Evolutionary conservation across 2,113 vertebrate species (phyloP), one percentile per base, ranked within the genome.

Genomic region (Cryptomyrus ogoouensis): DNA sequence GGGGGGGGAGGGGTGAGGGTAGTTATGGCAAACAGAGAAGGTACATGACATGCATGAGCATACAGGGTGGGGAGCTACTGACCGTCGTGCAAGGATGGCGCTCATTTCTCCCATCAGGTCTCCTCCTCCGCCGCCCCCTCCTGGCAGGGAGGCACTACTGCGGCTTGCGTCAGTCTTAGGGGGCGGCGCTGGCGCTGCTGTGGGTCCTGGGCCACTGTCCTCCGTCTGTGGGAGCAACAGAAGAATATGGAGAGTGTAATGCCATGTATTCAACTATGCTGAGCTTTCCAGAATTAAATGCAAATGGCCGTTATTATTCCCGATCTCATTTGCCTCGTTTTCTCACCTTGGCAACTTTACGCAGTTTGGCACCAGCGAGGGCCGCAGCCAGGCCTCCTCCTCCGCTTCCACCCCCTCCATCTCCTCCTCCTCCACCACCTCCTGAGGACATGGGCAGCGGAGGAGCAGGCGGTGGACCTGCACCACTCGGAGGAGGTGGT

Each of bases 41-140:
- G 21, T 31, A 7, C 24, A 6, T 53, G 31, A 52, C 9, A 83
- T 83, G 19, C 15, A 13, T 2, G 70, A 77, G 70, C 12, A 77
- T 77, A 3, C 70, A 1, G 83, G 42, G 21, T 47, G 0, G 2
- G 94, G 35, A 84, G 91, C 94, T 93, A 91, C 95, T 93, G 91
- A 98, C 98, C 98, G 96, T 70, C 98, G 93, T 39, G 98, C 97
- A 90, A 98, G 92, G 94, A 97, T 98, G 92, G 97, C 97, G 0
- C 96, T 98, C 98, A 98, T 98, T 92, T 98, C 98, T 49, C 97
- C 97, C 97, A 98, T 98, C 83, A 98, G 94, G 46, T 94, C 96
- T 3, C 96, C 96, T 0, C 91, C 93, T 0, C 94, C 93, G 52
- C 93, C 91, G 27, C 90, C 88, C 94, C 94, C 96, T 88, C 96